phyloP scores from a whole-genome alignment of 1,140 invertebrate species.

The Dufourea novaeangliae region DNA sequence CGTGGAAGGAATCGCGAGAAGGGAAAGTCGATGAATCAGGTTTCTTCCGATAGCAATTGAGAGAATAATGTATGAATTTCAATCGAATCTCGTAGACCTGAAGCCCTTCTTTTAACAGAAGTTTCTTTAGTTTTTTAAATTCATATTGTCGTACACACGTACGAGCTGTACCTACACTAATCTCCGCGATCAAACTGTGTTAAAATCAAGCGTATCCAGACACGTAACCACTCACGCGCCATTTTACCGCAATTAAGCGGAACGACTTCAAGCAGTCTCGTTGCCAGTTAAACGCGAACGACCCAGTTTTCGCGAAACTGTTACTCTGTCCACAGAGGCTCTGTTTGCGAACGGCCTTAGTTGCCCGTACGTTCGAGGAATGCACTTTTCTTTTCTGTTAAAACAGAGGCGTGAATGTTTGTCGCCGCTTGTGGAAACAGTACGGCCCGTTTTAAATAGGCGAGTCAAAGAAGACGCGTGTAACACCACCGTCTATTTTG shows the following conservation, averaged over 20 bases:
- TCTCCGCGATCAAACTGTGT: constrained; percentile 6
- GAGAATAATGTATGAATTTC: no score
- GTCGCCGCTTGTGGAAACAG: not conserved
- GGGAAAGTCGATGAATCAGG: no score
- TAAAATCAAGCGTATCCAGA: constrained; percentile 16
- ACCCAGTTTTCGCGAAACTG: constrained; percentile 24
- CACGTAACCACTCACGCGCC: constrained; percentile 2
- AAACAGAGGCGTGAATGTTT: constrained; percentile 35
- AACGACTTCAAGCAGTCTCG: constrained; percentile 17
- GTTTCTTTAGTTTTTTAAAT: no score
- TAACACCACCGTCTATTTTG: constrained; percentile 5
- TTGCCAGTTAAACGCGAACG: constrained; percentile 7
- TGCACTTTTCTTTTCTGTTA: constrained; percentile 17
- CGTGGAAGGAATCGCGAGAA: not conserved
- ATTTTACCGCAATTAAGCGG: constrained; percentile 12
- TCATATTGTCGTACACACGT: not conserved
- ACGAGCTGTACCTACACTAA: not conserved
- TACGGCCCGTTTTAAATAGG: constrained; percentile 10
- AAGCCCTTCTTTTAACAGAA: no score
- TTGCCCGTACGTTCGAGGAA: not conserved
- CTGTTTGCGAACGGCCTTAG: not conserved
- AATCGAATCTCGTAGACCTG: no score
- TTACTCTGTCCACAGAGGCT: not conserved
- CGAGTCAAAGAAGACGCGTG: constrained; percentile 17
- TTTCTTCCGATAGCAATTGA: no score